phyloP scores from a whole-genome alignment of 2,888 invertebrate genomes.

The Frankliniella intonsa region DNA sequence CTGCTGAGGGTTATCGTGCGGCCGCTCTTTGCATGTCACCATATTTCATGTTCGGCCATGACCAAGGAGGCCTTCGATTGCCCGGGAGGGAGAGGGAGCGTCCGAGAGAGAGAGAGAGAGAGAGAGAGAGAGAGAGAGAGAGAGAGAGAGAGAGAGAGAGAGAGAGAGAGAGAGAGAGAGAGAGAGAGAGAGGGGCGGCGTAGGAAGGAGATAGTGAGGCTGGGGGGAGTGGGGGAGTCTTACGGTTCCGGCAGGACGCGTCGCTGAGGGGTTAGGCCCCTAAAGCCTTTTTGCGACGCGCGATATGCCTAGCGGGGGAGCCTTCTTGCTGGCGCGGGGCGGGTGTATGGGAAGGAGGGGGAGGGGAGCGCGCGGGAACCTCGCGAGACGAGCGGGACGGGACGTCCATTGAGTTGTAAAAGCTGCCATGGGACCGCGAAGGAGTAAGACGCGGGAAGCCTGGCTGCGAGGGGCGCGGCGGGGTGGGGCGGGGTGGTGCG shows the following conservation, averaged over 20 bases:
- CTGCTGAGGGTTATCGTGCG: background rate
- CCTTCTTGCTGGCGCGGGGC: background rate
- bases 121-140: background rate
- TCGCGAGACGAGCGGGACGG: background rate
- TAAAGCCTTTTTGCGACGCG: background rate
- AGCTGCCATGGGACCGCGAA: background rate
- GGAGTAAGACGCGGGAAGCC: background rate
- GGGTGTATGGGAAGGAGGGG: background rate
- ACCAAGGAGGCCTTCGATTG: background rate
- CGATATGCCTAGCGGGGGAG: background rate
- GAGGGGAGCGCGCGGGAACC: background rate
- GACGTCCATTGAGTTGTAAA: slow-evolving; percentile 15
- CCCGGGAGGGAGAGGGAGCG: background rate
- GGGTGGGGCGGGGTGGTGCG: background rate
- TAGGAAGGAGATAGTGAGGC: background rate
- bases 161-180: no score
- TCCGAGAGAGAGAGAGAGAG: background rate
- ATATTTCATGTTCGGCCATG: slow-evolving; percentile 1
- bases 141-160: background rate
- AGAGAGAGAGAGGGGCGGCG: no score
- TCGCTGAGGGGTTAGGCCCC: background rate
- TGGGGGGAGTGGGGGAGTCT: background rate
- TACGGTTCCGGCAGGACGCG: background rate
- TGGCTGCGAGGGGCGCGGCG: background rate
- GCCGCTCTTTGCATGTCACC: background rate